Conservation (phyloP, 2,888 invertebrate genomes). For the Halictus quadricinctus region DNA sequence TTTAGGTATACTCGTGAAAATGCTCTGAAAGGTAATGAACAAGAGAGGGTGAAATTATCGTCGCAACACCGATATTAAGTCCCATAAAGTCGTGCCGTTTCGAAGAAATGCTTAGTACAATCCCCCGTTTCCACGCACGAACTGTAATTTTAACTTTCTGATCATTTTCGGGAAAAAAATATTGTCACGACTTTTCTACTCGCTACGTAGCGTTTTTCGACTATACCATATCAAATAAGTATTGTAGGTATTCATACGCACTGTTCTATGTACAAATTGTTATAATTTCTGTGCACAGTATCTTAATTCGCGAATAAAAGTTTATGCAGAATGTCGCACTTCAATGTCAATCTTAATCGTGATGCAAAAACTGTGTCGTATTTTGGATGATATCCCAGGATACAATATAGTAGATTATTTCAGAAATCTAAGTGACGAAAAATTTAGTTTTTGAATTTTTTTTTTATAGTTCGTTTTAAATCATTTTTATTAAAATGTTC, state of each 20-base stretch:
- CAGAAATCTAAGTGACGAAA: no score
- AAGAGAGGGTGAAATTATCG: constrained; percentile 69
- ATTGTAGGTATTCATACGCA: neutral
- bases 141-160: constrained; percentile 54
- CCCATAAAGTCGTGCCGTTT: constrained; percentile 76
- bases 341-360: neutral
- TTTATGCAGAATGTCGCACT: neutral
- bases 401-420: neutral
- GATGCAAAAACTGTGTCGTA: neutral
- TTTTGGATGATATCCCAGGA: neutral
- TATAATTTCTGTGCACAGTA: neutral
- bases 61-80: constrained; percentile 79
- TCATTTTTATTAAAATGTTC: no score
- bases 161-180: constrained; percentile 43
- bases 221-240: neutral
- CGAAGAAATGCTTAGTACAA: constrained; percentile 76
- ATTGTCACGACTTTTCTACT: constrained; percentile 4
- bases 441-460: no score
- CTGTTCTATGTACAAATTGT: neutral
- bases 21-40: constrained; percentile 19
- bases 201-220: neutral
- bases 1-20: constrained; percentile 61
- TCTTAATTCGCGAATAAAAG: neutral
- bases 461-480: no score
- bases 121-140: constrained; percentile 57